Percentiles rank a stretch among this genome's conserved stretches.
Evolutionary conservation across 2,113 vertebrate genomes (phyloP).

Genomic region (Passer domesticus): DNA sequence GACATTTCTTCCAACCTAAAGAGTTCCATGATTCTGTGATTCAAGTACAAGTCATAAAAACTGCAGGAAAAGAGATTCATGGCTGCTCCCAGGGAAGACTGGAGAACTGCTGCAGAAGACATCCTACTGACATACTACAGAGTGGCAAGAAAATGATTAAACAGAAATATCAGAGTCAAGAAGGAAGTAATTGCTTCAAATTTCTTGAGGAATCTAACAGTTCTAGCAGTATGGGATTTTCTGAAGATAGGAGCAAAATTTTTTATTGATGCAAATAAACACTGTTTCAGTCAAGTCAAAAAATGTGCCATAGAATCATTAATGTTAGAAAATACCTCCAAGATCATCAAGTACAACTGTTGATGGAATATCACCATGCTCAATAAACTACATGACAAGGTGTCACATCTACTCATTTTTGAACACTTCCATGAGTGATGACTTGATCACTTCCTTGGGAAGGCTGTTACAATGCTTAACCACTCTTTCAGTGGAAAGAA

Average conservation of each 20-base stretch:
- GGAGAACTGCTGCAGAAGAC: background rate
- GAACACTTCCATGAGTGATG: background rate
- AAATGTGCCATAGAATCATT: background rate
- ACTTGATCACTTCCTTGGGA: background rate
- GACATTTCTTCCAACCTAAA: background rate
- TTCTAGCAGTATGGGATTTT: background rate
- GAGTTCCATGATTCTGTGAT: background rate
- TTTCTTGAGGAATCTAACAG: background rate
- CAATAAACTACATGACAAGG: background rate
- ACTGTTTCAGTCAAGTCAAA: background rate
- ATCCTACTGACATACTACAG: background rate
- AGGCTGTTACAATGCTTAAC: background rate
- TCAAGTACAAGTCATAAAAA: background rate
- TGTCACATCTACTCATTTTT: background rate
- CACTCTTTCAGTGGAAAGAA: background rate
- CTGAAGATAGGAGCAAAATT: background rate
- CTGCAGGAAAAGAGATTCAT: background rate
- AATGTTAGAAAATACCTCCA: background rate
- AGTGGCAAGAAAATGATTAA: background rate
- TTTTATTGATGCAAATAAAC: background rate
- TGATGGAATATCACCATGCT: background rate
- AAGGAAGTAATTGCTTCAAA: background rate
- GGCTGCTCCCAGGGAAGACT: background rate
- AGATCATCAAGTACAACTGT: background rate
- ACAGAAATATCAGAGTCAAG: background rate